Evolutionary conservation across 1,140 invertebrate genomes (phyloP), one percentile per base, ranked within the genome.

Genomic region (Atta texana): DNA sequence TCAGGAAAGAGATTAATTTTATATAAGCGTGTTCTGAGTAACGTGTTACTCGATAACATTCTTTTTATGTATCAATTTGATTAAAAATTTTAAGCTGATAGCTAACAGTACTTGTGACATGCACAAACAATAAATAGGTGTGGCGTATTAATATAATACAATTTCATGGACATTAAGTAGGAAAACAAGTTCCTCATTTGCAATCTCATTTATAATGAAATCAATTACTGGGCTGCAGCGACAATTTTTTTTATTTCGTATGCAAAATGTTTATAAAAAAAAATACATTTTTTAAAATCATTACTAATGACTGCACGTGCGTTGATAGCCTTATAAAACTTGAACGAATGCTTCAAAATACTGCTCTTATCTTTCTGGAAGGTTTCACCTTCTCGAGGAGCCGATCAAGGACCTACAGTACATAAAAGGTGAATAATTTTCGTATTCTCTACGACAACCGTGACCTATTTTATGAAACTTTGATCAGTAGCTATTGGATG

Each of bases 91-190:
- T 12, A 18, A 69, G 18, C 14, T 24, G 7, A n/a, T 88, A 80
- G 21, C 86, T 85, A 87, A 81, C 63, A 87, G 75, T 87, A 87
- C 63, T 80, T 91, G 14, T 69, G 49, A 84, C 51, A 64, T 66
- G 82, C 49, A 82, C 69, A 28, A 81, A 86, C 75, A 89, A 91
- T 85, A 82, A 77, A 68, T 89, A 89, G 91, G 91, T 71, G 91
- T 89, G 91, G 86, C 86, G 53, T 34, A 68, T 84, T 85, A 75
- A 86, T 86, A 77, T 85, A 75, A 86, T 86, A 77, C 21, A 69
- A 39, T 90, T 90, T 90, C 91, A 92, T 92, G 91, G 89, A 91
- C 91, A 14, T 91, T 91, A 92, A 91, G 87, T 85, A 92, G 91
- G 78, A 92, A 92, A 92, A 92, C 91, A 91, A 91, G 90, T 91